These are phyloP conservation scores for Pentalonia nigronervosa DNA, from an alignment of 1,140 invertebrate species.

Conservation along the genomic window DNA sequence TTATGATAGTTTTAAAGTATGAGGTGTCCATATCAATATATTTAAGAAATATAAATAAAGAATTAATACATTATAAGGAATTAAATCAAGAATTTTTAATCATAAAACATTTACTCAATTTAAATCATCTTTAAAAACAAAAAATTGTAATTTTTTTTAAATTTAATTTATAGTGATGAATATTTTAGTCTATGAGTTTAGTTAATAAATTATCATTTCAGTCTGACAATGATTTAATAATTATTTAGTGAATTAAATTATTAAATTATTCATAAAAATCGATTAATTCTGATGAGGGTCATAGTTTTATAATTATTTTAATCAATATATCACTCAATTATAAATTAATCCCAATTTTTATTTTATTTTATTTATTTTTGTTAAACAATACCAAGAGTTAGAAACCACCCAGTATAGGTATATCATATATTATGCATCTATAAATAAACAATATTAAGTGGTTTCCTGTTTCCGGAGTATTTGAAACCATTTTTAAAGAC, in stretches of 20 bases:
- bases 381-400: background rate
- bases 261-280: background rate
- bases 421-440: background rate
- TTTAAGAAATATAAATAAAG: background rate
- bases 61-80: background rate
- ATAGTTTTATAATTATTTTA: background rate
- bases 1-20: background rate
- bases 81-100: background rate
- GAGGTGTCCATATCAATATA: background rate
- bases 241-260: background rate
- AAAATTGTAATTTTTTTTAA: no score
- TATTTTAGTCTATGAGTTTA: background rate
- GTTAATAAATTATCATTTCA: background rate
- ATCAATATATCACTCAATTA: background rate
- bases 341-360: background rate
- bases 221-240: background rate
- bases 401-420: background rate
- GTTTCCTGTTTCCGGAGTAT: slow-evolving; percentile 16
- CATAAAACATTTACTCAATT: background rate
- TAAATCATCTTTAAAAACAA: no score
- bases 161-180: background rate
- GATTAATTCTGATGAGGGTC: background rate
- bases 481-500: background rate
- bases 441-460: slow-evolving; percentile 20
- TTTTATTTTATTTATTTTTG: background rate